Base-by-base conservation (phyloP, 2,113 vertebrate genomes). In the Pao palembangensis region DNA sequence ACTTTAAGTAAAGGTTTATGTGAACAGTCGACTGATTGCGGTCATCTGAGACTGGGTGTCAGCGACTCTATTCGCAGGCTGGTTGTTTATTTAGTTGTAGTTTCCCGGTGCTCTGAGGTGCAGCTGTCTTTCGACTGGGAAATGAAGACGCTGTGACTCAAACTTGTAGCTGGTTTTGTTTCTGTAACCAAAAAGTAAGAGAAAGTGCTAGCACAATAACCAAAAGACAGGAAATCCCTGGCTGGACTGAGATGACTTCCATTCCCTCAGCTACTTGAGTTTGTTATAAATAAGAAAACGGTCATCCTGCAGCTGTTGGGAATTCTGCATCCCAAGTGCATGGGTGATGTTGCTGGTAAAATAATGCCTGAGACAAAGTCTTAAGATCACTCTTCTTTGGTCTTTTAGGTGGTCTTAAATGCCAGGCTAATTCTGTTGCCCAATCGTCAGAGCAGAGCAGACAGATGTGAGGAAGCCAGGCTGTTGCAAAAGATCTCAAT, bases 181-280 rank as follows among this genome's bases (percentile, higher is more conserved):
- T 56, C 59, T 61, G 51, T 58, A 61, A 49, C 67, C 67, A 52
- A 28, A 67, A 57, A 23, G 31, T 57, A 28, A 67, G 42, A 21
- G 55, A 76, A 69, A 68, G 57, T 51, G 20, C 48, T 61, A 61
- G 31, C 28, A 62, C 53, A 64, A 44, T 41, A 64, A 44, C 18
- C 56, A 20, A 42, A 51, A 64, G 57, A 72, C 78, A 84, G 75
- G 69, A 85, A 78, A 76, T 69, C 70, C 62, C 67, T 51, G 18
- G 63, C 46, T 67, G 19, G 49, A 59, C 51, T n/a, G 19, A 55
- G 65, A 57, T 64, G 28, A 61, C 43, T 64, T 50, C 17, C n/a
- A 60, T 21, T 67, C 63, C 13, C 42, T 42, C 18, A 51, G 69
- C 53, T 61, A 42, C 28, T 8, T 13, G 21, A 70, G 71, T 74